Conservation (phyloP, 2,113 vertebrate species). For the Phaethon lepturus region DNA sequence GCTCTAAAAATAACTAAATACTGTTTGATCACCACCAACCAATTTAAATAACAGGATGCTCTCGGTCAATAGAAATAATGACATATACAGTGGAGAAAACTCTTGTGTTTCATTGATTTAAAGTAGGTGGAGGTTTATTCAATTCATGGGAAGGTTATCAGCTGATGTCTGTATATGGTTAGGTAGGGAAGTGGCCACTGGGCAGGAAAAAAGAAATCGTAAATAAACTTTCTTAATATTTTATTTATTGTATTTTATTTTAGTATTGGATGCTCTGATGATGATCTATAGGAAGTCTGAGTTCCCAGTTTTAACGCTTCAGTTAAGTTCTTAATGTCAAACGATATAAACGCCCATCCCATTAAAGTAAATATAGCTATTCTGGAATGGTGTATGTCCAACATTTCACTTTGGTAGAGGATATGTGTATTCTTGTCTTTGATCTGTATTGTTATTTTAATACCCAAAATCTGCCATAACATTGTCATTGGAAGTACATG, state of each 20-base stretch:
- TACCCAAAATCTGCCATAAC: not conserved
- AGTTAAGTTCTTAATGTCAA: not conserved
- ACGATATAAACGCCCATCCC: not conserved
- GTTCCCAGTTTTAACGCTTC: not conserved
- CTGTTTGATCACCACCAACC: not conserved
- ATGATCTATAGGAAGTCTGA: not conserved
- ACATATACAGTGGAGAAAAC: not conserved
- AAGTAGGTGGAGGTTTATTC: not conserved
- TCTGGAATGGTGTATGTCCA: not conserved
- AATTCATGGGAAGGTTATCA: not conserved
- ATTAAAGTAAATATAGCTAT: not conserved
- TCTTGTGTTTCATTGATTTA: not conserved
- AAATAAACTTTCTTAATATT: too few species aligned
- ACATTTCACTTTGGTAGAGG: not conserved
- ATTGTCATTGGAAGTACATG: not conserved
- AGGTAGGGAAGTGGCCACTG: not conserved
- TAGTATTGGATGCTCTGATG: not conserved
- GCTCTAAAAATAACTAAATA: not conserved
- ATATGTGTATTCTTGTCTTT: not conserved
- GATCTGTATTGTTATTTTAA: not conserved
- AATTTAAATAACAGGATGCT: not conserved
- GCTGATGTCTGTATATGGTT: not conserved
- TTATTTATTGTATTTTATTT: too few species aligned
- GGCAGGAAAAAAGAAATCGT: not conserved
- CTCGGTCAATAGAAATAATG: not conserved